Conservation (phyloP, 2,888 invertebrate genomes). For the Cistogaster globosa region DNA sequence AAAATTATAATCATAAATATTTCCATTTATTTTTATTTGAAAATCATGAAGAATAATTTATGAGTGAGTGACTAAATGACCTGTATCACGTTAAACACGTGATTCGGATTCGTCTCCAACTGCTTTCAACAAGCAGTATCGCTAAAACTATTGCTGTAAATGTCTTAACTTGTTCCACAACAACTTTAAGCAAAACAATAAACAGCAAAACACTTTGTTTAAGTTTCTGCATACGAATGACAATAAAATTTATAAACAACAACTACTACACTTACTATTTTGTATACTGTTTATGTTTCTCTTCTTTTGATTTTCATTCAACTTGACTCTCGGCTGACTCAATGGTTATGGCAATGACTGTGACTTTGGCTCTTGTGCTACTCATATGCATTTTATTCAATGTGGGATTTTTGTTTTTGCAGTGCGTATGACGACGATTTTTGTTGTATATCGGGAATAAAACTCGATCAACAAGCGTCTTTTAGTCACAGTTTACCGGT, state of each 20-base stretch:
- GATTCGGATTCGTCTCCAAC: no score
- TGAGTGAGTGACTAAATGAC: no score
- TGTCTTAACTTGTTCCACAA: slow-evolving; percentile 52
- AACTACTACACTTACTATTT: slow-evolving; percentile 24
- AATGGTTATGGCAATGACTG: slow-evolving; percentile 27
- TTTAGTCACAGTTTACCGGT: slow-evolving; percentile 83
- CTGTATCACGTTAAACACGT: neutral
- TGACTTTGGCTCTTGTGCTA: slow-evolving; percentile 50
- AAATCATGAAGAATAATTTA: no score
- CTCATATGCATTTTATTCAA: slow-evolving; percentile 62
- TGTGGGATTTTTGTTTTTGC: slow-evolving; percentile 59
- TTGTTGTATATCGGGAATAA: slow-evolving; percentile 81
- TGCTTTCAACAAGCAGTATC: slow-evolving; percentile 18
- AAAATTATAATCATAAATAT: no score
- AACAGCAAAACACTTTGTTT: no score
- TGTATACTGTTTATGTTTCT: neutral
- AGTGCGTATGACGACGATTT: slow-evolving; percentile 69
- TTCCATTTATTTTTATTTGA: no score
- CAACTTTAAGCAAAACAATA: no score
- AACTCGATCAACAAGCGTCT: slow-evolving; percentile 82
- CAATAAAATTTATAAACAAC: slow-evolving; percentile 24
- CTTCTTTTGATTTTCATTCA: slow-evolving; percentile 19
- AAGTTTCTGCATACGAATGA: slow-evolving; percentile 38
- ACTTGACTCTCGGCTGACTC: slow-evolving; percentile 26
- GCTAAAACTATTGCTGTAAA: slow-evolving; percentile 21